Base-by-base conservation (phyloP, 1,140 invertebrate species). In the Notospermus geniculatus region DNA sequence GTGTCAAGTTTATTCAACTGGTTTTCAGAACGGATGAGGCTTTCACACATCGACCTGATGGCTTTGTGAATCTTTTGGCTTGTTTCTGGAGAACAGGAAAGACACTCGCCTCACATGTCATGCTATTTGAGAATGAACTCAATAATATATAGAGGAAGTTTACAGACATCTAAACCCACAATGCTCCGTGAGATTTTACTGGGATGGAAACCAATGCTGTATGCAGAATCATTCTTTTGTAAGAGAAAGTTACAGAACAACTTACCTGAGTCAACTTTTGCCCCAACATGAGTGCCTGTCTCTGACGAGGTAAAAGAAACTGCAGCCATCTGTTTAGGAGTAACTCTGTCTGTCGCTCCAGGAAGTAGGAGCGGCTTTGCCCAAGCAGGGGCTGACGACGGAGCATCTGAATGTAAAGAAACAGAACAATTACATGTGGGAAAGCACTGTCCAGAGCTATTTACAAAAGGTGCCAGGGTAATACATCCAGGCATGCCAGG, bases 1-100 rank as follows among this genome's bases (percentile, higher is more conserved):
- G 83, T 85, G 73, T 93, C 91, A 17, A 93, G 73, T 27, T 81
- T 75, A 75, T 93, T 92, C 1, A 92, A 79, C 7, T 82, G 63
- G 1, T 78, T 69, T 72, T 90, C 87, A 36, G 84, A 80, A 22
- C 81, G 68, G 19, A 86, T 79, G 28, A 91, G 65, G 4, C 72
- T 78, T 29, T 81, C 60, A 39, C 84, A 83, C 13, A 85, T 85
- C 29, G 57, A 59, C 57, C 75, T 65, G 5, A 76, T 19, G 43
- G 50, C 29, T 43, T 30, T 23, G 45, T 65, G 41, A 15, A 64
- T 56, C 15, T 62, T 19, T 25, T 60, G 23, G 17, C n/a, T 5
- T 17, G 19, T 2, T 13, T 61, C 41, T 59, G 23, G 9, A 66
- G 23, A 27, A 43, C 11, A n/a, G 32, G 15, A 15, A 36, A 36